These are phyloP conservation scores for Actinia tenebrosa DNA, from an alignment of 64 coral and sea anemone genomes.

Conservation along the genomic window DNA sequence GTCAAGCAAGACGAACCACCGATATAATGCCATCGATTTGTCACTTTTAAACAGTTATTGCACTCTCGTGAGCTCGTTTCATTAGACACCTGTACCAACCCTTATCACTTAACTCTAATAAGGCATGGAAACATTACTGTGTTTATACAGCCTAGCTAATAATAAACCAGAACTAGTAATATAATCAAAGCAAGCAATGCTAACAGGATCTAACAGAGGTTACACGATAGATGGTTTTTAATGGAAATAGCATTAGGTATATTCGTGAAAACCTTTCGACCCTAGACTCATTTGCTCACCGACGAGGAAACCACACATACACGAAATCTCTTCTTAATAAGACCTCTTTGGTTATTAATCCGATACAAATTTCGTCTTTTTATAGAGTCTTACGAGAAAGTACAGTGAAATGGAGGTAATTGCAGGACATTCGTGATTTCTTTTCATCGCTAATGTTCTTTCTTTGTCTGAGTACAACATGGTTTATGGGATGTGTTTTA, in stretches of 20 bases:
- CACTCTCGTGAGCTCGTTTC: not conserved
- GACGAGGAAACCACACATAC: not conserved
- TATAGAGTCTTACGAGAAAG: not conserved
- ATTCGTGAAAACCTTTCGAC: not conserved
- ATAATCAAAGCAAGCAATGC: not conserved
- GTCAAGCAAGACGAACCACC: not conserved
- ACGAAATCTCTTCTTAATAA: not conserved
- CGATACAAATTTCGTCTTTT: not conserved
- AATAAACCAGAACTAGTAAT: not conserved
- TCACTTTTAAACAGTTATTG: not conserved
- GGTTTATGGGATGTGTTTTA: not conserved
- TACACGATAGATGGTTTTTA: not conserved
- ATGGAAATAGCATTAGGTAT: not conserved
- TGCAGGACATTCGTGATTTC: constrained; percentile 2
- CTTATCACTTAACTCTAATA: not conserved
- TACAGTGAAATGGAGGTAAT: not conserved
- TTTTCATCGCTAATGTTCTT: not conserved
- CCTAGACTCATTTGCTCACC: not conserved
- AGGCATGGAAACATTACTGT: not conserved
- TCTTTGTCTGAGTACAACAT: not conserved
- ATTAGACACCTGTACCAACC: not conserved
- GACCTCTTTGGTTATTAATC: not conserved
- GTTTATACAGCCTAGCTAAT: not conserved
- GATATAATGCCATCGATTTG: not conserved
- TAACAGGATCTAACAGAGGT: not conserved